Conservation (phyloP, 2,113 vertebrate genomes). For the Bolborhynchus lineola region DNA sequence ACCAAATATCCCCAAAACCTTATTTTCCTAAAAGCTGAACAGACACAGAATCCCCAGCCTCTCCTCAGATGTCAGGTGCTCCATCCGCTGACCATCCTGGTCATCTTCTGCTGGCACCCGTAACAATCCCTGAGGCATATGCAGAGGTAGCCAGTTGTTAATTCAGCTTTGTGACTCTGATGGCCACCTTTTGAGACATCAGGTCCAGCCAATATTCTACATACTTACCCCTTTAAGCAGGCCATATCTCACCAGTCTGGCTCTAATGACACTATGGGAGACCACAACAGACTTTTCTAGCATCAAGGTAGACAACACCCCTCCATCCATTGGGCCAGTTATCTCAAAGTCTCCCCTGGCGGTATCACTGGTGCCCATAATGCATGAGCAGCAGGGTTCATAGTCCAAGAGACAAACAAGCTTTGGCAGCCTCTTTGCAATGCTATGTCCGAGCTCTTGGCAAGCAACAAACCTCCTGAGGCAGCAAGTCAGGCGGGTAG, state of each 20-base stretch:
- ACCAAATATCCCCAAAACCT: neutral
- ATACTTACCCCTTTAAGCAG: neutral
- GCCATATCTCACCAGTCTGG: neutral
- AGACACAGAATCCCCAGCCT: neutral
- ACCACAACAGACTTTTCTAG: neutral
- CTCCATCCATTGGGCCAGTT: neutral
- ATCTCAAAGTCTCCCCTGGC: neutral
- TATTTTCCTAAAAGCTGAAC: neutral
- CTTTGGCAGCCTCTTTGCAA: neutral
- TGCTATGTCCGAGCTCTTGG: accelerated
- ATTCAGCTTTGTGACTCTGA: neutral
- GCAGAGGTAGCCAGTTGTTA: neutral
- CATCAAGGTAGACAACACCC: neutral
- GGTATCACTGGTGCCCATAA: neutral
- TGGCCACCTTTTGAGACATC: neutral
- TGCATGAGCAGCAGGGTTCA: neutral
- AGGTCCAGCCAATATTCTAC: neutral
- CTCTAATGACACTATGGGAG: neutral
- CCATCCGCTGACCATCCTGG: neutral
- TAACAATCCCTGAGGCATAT: neutral
- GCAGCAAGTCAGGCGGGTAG: neutral
- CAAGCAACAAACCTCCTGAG: neutral
- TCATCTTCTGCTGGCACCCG: neutral
- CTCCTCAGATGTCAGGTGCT: neutral
- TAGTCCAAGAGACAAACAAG: neutral